phyloP scores from a whole-genome alignment of 2,113 vertebrate genomes.

The Fulmarus glacialis region DNA sequence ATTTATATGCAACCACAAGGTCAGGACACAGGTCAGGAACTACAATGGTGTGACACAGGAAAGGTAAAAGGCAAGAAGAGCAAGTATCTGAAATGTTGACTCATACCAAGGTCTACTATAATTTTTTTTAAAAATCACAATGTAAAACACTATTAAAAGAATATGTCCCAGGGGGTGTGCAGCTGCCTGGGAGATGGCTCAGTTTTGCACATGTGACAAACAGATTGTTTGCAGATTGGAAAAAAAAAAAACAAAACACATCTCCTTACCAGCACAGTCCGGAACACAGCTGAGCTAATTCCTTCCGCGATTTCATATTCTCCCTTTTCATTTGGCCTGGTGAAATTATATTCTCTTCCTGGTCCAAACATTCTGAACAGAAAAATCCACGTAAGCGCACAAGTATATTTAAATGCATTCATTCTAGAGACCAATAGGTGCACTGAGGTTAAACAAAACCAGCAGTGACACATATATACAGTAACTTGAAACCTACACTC shows the following conservation, averaged over 20 bases:
- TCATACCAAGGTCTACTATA: neutral
- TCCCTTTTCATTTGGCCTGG: slow-evolving; percentile 81
- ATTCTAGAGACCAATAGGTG: neutral
- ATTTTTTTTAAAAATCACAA: neutral
- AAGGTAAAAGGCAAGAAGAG: neutral
- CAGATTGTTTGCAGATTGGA: too few relatives aligned
- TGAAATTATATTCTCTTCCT: slow-evolving; percentile 83
- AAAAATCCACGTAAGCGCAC: neutral
- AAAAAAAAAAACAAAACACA: too few relatives aligned
- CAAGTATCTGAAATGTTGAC: neutral
- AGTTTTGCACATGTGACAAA: neutral
- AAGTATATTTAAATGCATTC: neutral
- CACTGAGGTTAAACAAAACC: neutral
- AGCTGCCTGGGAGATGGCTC: neutral
- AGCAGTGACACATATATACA: neutral
- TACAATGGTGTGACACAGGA: neutral
- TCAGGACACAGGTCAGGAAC: neutral
- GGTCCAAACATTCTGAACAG: slow-evolving; percentile 84
- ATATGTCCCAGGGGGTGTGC: neutral
- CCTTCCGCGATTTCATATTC: slow-evolving; percentile 85
- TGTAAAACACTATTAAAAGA: neutral
- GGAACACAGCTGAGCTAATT: slow-evolving; percentile 80
- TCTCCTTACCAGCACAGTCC: slow-evolving; percentile 80
- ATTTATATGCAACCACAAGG: neutral
- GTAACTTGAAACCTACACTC: neutral